Conservation (phyloP, 2,113 vertebrate species). For the Syngnathus scovelli region DNA sequence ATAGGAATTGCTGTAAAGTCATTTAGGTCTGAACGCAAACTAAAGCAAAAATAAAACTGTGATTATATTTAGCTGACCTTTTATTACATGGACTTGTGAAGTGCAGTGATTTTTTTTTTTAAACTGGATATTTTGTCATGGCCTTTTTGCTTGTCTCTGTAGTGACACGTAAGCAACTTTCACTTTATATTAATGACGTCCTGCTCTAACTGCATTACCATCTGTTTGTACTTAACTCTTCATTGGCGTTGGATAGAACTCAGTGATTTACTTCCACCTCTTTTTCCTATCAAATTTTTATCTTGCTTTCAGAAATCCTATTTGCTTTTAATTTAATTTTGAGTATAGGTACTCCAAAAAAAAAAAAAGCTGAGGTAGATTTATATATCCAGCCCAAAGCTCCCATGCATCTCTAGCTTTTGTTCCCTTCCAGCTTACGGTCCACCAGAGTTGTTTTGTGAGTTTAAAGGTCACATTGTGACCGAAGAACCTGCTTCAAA, state of each 20-base stretch:
- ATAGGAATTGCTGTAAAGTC: constrained; percentile 53
- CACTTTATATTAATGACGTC: constrained; percentile 28
- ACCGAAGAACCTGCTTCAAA: constrained; percentile 48
- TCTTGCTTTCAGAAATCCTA: constrained; percentile 2
- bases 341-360: neutral
- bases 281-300: neutral
- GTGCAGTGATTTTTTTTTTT: neutral
- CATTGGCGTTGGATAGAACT: neutral
- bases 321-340: constrained; percentile 3
- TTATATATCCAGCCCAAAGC: neutral
- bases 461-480: constrained; percentile 45
- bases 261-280: constrained; percentile 1
- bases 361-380: neutral
- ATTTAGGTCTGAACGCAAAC: constrained; percentile 30
- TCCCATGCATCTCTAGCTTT: constrained; percentile 20
- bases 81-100: neutral
- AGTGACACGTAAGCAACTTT: constrained; percentile 20
- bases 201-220: constrained; percentile 21
- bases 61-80: constrained; percentile 2
- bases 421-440: constrained; percentile 43
- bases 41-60: constrained; percentile 23
- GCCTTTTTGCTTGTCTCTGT: constrained; percentile 5
- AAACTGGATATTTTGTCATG: constrained; percentile 13
- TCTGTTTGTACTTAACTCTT: constrained; percentile 15
- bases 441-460: constrained; percentile 25